phyloP scores from a whole-genome alignment of 1,140 invertebrate species.

The Lepidotrigona ventralis region DNA sequence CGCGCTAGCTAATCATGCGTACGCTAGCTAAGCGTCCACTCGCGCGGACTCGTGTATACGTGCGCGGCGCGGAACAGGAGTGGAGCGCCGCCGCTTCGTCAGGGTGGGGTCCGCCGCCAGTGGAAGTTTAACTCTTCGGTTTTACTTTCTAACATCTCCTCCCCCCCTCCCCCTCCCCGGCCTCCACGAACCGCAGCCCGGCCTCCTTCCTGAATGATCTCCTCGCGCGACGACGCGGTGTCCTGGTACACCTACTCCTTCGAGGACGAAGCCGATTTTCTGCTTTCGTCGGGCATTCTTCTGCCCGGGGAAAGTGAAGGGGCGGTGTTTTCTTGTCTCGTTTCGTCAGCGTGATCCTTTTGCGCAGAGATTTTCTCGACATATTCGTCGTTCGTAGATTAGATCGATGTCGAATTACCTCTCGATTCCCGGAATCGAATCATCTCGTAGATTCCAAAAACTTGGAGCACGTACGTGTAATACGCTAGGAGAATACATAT shows the following conservation, averaged over 20 bases:
- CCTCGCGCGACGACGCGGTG: constrained; percentile 54
- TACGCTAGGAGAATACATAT: too few relatives aligned
- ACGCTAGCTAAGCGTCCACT: neutral
- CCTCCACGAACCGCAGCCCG: constrained; percentile 2
- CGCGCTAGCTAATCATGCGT: constrained; percentile 56
- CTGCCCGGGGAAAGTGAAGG: constrained; percentile 36
- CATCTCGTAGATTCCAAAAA: neutral
- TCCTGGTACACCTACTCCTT: constrained; percentile 62
- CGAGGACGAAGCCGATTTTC: constrained; percentile 51
- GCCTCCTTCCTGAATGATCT: constrained; percentile 57
- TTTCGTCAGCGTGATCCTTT: constrained; percentile 42
- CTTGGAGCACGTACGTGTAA: neutral
- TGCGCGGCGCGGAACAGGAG: constrained; percentile 50
- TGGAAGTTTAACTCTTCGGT: constrained; percentile 69
- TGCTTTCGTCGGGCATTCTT: constrained; percentile 33
- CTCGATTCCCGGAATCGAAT: neutral
- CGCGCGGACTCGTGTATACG: neutral
- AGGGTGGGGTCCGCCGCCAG: constrained; percentile 65
- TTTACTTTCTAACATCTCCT: constrained; percentile 72
- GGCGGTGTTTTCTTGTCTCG: constrained; percentile 1
- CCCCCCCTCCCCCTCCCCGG: neutral
- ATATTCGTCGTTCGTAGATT: too few relatives aligned
- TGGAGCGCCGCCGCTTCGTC: constrained; percentile 63
- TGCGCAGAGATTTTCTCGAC: neutral
- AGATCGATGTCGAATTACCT: too few relatives aligned